Evolutionary conservation across 2,888 invertebrate species (phyloP).

Genomic region (Conops quadrifasciatus): DNA sequence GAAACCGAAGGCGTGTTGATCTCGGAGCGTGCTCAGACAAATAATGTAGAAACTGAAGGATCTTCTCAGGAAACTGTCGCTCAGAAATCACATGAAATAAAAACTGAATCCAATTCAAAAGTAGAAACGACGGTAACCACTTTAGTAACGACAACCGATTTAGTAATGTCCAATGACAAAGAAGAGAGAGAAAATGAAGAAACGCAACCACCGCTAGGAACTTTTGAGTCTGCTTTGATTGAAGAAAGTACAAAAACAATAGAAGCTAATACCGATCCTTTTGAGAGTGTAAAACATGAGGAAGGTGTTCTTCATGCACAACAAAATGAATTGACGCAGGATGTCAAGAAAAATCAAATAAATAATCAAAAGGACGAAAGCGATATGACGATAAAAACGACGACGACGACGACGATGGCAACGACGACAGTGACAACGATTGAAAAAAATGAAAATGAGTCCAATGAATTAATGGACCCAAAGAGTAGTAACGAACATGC

Average conservation of each 20-base stretch:
- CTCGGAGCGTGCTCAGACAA: neutral
- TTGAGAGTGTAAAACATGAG: too few species aligned
- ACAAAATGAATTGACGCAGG: too few species aligned
- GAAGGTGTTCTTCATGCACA: too few species aligned
- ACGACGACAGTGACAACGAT: neutral
- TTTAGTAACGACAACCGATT: neutral
- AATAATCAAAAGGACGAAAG: neutral
- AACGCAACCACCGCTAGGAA: neutral
- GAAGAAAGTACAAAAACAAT: neutral
- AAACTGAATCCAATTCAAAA: neutral
- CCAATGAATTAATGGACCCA: neutral
- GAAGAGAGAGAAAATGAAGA: neutral
- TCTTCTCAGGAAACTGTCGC: neutral
- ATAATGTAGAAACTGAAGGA: neutral
- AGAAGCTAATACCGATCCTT: neutral
- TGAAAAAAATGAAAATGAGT: conserved; percentile 1
- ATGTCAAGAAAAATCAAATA: neutral
- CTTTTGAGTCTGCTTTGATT: neutral
- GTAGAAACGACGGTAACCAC: neutral
- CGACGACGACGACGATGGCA: neutral
- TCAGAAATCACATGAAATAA: neutral
- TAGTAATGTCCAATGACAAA: neutral
- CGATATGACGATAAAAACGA: neutral
- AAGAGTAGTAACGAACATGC: conserved; percentile 58
- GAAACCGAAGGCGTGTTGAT: neutral